Evolutionary conservation across 2,888 invertebrate species (phyloP).

Genomic region (Malacosoma neustria): DNA sequence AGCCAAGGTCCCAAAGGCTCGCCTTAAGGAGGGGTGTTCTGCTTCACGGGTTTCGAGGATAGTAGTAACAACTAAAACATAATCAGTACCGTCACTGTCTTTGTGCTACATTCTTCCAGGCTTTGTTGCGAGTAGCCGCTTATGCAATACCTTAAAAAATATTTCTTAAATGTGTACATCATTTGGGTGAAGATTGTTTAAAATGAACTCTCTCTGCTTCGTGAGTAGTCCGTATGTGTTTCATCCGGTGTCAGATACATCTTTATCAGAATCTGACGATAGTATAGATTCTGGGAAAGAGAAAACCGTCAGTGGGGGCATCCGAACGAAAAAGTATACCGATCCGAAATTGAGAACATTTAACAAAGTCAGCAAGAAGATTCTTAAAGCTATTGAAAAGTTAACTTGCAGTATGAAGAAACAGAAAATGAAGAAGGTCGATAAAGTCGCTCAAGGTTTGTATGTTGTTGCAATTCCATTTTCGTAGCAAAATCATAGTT

Average conservation of each 20-base stretch:
- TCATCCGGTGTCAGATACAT: slow-evolving; percentile 59
- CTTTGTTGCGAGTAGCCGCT: slow-evolving; percentile 35
- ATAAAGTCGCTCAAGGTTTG: slow-evolving; percentile 26
- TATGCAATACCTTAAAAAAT: too few relatives aligned
- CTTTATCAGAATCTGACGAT: slow-evolving; percentile 63
- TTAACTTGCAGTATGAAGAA: slow-evolving; percentile 58
- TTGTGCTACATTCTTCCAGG: slow-evolving; percentile 39
- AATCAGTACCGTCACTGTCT: slow-evolving; percentile 46
- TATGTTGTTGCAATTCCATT: too few relatives aligned
- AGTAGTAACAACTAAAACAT: slow-evolving; percentile 31
- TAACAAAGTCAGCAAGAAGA: slow-evolving; percentile 68
- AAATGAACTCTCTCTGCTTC: slow-evolving; percentile 62
- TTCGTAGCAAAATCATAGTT: too few relatives aligned
- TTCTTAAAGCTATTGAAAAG: slow-evolving; percentile 58
- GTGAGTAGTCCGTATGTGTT: slow-evolving; percentile 55
- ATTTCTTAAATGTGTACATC: too few relatives aligned
- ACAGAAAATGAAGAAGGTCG: slow-evolving; percentile 40
- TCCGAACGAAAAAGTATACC: slow-evolving; percentile 54
- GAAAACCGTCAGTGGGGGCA: slow-evolving; percentile 45
- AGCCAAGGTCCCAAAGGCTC: slow-evolving; percentile 55
- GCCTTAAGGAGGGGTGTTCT: slow-evolving; percentile 48
- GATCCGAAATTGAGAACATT: slow-evolving; percentile 67
- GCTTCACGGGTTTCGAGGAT: slow-evolving; percentile 35
- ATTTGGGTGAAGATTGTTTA: too few relatives aligned
- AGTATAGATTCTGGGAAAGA: slow-evolving; percentile 54